Base-by-base conservation (phyloP, 2,888 invertebrate genomes). In the Nemapogon koenigi region DNA sequence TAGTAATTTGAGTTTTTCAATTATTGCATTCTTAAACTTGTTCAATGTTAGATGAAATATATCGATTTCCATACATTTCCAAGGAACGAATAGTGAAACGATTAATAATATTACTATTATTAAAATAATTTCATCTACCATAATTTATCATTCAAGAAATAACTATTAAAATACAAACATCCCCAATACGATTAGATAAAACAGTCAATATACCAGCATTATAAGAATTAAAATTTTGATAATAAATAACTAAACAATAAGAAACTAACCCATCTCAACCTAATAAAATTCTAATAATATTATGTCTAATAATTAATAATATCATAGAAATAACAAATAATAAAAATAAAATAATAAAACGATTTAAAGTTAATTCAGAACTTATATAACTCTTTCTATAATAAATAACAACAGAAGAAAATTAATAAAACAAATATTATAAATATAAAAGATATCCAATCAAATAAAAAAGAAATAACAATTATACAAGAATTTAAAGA, bases 231-330 rank as follows among this genome's bases (percentile, higher is more conserved):
- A 79, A 57, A 81, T 86, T 88, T 65, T 86, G 83, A 70, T 85
- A 87, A 73, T 82, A 88, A 81, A 86, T 83, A 1, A 87, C 85
- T 64, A 89, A 83, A 79, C 84, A 83, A 82, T 87, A 89, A 55
- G 88, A 89, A 53, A 68, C 57, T 58, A 89, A 78, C 0, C 88
- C 88, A 83, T 89, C 88, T 45, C 88, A 89, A 0, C 87, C 87
- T 58, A 89, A 73, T 62, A 88, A 79, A 81, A 88, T 83, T 62
- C 83, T 83, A 72, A 87, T 72, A 66, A 88, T 72, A 81, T 86
- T 87, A 43, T 85, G 85, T 1, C 83, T 83, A 70, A 85, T 73
- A 83, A 87, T 84, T 69, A 88, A 75, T 56, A 86, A 68, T 53
- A 85, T 71, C 71, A 88, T 88, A 3, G 86, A 87, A 46, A 82